phyloP scores from a whole-genome alignment of 2,888 invertebrate species.

The Aphodius granarius region DNA sequence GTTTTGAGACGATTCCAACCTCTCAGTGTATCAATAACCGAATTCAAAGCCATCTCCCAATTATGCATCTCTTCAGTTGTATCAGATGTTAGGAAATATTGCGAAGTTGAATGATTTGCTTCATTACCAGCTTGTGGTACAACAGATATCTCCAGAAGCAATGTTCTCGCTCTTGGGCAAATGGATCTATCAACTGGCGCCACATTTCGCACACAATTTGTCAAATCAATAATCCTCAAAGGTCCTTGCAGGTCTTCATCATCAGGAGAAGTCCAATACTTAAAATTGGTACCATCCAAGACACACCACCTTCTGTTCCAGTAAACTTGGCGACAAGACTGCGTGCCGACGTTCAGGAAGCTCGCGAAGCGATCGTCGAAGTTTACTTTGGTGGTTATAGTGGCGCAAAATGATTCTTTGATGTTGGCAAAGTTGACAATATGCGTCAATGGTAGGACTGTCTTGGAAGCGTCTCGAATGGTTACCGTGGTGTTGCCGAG shows the following conservation, averaged over 20 bases:
- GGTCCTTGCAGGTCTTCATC: conserved; percentile 48
- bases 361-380: conserved; percentile 48
- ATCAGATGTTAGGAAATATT: conserved; percentile 54
- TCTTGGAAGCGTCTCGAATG: not conserved
- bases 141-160: conserved; percentile 47
- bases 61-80: conserved; percentile 52
- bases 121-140: conserved; percentile 22
- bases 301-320: conserved; percentile 61
- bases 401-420: conserved; percentile 22
- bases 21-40: conserved; percentile 50
- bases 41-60: conserved; percentile 56
- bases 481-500: not conserved
- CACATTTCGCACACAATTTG: conserved; percentile 47
- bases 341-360: conserved; percentile 56
- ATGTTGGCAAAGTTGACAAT: conserved; percentile 5
- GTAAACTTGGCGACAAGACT: conserved; percentile 43
- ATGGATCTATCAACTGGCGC: conserved; percentile 50
- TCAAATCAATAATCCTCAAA: conserved; percentile 50
- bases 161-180: conserved; percentile 56
- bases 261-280: conserved; percentile 57
- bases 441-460: not conserved
- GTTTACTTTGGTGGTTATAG: conserved; percentile 41
- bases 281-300: conserved; percentile 50
- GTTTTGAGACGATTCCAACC: conserved; percentile 49
- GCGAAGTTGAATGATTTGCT: conserved; percentile 30